phyloP scores from a whole-genome alignment of 1,140 invertebrate genomes.

The Heliconius melpomene region DNA sequence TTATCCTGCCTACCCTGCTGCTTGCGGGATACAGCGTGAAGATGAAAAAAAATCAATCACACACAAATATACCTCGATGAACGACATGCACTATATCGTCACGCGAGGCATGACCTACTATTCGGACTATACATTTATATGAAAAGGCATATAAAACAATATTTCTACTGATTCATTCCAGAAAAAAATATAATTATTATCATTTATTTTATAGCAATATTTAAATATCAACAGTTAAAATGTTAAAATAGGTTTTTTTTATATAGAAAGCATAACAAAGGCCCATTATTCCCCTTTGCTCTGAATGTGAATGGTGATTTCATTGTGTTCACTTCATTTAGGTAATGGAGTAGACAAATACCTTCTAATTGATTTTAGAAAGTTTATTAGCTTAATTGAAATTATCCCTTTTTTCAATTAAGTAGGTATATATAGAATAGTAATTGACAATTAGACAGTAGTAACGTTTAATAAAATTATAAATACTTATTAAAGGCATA shows the following conservation, averaged over 20 bases:
- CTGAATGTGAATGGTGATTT: conserved; percentile 2
- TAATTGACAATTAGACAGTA: not conserved
- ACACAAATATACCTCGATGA: not conserved
- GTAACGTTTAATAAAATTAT: not conserved
- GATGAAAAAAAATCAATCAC: too few species aligned
- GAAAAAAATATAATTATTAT: too few species aligned
- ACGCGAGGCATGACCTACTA: conserved; percentile 1
- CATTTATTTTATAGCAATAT: too few species aligned
- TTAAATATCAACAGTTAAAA: not conserved
- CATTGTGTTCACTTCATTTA: conserved; percentile 7
- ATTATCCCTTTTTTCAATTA: not conserved
- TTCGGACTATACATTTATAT: not conserved
- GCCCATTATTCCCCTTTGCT: not conserved
- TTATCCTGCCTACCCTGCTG: too few species aligned
- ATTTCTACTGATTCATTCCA: too few species aligned
- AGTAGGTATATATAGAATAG: not conserved
- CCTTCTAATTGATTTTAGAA: conserved; percentile 22
- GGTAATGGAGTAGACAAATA: conserved; percentile 13
- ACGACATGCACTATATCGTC: not conserved
- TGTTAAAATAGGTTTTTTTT: not conserved
- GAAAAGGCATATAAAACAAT: too few species aligned
- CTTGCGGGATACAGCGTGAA: too few species aligned
- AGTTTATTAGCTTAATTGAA: conserved; percentile 7
- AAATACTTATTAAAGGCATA: not conserved
- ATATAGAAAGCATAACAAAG: not conserved